phyloP scores from a whole-genome alignment of 1,140 invertebrate species.

The Drosophila nigromelanica region DNA sequence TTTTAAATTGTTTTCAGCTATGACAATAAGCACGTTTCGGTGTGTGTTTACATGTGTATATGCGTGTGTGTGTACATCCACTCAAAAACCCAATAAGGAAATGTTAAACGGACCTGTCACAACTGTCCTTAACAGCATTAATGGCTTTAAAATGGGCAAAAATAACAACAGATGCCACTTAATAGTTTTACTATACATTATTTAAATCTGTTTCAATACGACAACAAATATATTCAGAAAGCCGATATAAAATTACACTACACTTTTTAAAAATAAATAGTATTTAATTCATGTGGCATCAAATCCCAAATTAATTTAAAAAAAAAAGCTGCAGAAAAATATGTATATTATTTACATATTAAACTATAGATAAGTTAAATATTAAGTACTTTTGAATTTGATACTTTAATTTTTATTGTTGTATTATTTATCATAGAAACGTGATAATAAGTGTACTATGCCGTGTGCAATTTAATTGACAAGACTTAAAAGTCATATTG shows the following conservation, averaged over 20 bases:
- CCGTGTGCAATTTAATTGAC: neutral
- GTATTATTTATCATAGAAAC: neutral
- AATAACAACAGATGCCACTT: slow-evolving; percentile 24
- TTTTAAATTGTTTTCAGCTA: slow-evolving; percentile 61
- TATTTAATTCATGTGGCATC: no score
- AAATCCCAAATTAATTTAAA: no score
- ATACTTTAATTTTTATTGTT: neutral
- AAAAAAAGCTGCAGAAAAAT: no score
- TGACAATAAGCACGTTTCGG: slow-evolving; percentile 14
- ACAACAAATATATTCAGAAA: no score
- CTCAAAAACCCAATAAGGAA: slow-evolving; percentile 54
- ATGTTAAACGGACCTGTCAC: slow-evolving; percentile 54
- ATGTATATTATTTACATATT: no score
- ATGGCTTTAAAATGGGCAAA: slow-evolving; percentile 11
- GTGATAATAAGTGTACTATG: neutral
- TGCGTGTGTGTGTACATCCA: slow-evolving; percentile 9
- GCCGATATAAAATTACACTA: no score
- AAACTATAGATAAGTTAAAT: no score
- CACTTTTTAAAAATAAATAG: no score
- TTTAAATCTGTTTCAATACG: slow-evolving; percentile 2
- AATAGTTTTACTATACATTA: slow-evolving; percentile 26
- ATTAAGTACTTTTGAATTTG: no score
- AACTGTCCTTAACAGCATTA: slow-evolving; percentile 50
- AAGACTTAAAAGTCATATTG: neutral
- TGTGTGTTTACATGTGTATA: neutral